Evolutionary conservation across 2,888 invertebrate genomes (phyloP).

Genomic region (Zele albiditarsus): DNA sequence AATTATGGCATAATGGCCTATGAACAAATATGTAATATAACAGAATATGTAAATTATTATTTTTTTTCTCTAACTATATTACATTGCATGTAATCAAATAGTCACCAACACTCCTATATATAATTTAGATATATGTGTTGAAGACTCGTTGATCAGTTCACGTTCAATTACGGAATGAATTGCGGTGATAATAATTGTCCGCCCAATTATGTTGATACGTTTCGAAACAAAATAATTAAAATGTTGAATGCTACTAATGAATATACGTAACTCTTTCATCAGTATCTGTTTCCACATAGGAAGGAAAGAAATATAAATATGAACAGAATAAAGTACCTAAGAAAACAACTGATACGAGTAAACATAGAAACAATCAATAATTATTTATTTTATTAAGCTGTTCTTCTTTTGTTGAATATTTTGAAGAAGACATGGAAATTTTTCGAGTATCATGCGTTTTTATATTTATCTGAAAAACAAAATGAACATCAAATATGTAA

Average conservation of each 20-base stretch:
- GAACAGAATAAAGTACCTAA: neutral
- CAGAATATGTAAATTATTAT: constrained; percentile 48
- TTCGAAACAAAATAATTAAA: neutral
- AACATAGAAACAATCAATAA: neutral
- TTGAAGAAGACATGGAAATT: neutral
- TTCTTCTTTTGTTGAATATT: neutral
- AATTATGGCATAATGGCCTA: constrained; percentile 29
- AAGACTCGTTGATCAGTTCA: neutral
- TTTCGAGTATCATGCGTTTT: neutral
- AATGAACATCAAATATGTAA: constrained; percentile 37
- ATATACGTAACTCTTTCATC: neutral
- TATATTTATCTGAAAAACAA: neutral
- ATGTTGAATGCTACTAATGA: constrained; percentile 2
- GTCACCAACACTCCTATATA: neutral
- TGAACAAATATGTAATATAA: constrained; percentile 47
- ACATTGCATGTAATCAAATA: constrained; percentile 10
- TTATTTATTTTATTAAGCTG: neutral
- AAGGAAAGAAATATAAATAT: neutral
- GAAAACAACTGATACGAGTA: neutral
- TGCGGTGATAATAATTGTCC: neutral
- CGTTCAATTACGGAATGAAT: neutral
- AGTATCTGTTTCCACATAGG: neutral
- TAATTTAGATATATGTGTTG: neutral
- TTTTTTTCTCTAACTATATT: constrained; percentile 31
- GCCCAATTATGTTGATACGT: constrained; percentile 1